These are phyloP conservation scores for Onychomys torridus DNA, from an alignment of 2,797 vertebrate species.

Conservation along the genomic window DNA sequence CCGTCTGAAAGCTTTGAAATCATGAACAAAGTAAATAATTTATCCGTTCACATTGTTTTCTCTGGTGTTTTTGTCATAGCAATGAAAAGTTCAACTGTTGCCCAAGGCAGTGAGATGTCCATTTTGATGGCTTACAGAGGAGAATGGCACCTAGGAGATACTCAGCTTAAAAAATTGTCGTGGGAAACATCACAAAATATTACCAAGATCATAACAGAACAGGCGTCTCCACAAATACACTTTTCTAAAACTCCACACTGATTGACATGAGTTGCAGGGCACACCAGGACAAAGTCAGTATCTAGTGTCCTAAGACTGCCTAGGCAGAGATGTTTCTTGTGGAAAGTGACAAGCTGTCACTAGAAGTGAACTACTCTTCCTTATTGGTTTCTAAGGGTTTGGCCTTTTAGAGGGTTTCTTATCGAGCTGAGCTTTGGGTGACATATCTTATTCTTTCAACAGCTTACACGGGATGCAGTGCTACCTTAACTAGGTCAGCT, in stretches of 20 bases:
- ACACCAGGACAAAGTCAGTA: slow-evolving; percentile 49
- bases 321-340: slow-evolving; percentile 56
- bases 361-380: slow-evolving; percentile 52
- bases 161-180: background rate
- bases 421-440: slow-evolving; percentile 64
- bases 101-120: background rate
- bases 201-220: slow-evolving; percentile 30
- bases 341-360: slow-evolving; percentile 76
- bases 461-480: slow-evolving; percentile 48
- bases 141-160: background rate
- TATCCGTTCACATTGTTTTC: background rate
- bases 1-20: background rate
- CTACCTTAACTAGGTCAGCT: slow-evolving; percentile 69
- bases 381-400: slow-evolving; percentile 76
- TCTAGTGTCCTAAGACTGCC: slow-evolving; percentile 62
- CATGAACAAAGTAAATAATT: background rate
- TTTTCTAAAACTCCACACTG: slow-evolving; percentile 8
- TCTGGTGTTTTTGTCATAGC: background rate
- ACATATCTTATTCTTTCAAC: slow-evolving; percentile 70
- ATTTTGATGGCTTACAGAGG: background rate
- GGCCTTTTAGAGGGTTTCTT: slow-evolving; percentile 72
- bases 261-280: slow-evolving; percentile 42
- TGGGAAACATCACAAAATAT: background rate
- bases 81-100: background rate
- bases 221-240: background rate